phyloP scores from a whole-genome alignment of 2,888 invertebrate species.

The Eumacrocentrus americanus region DNA sequence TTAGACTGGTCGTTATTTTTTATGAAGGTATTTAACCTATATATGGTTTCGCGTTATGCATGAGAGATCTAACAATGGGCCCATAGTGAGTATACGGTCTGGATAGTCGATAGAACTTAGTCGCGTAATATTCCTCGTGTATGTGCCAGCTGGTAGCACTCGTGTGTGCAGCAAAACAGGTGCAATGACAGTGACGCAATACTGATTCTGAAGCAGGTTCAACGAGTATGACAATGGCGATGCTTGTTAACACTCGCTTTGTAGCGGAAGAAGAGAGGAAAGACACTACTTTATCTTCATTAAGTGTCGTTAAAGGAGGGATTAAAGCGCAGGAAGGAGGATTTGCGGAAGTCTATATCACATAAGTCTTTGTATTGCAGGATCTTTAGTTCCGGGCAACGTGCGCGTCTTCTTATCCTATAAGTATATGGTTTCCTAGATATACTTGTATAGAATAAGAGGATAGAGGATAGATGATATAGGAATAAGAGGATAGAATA shows the following conservation, averaged over 20 bases:
- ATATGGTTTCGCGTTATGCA: conserved; percentile 4
- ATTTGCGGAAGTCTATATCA: background rate
- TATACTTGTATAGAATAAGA: too few relatives aligned
- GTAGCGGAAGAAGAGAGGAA: background rate
- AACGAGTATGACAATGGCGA: conserved; percentile 8
- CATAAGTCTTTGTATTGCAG: background rate
- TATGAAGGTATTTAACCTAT: too few relatives aligned
- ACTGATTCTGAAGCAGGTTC: conserved; percentile 11
- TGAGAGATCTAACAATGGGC: conserved; percentile 1
- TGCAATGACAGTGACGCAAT: conserved; percentile 33
- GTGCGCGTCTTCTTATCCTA: too few relatives aligned
- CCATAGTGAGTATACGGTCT: background rate
- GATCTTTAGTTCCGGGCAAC: too few relatives aligned
- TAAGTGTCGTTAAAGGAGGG: background rate
- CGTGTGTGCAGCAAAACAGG: conserved; percentile 30
- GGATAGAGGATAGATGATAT: too few relatives aligned
- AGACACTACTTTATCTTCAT: background rate
- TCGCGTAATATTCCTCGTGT: background rate
- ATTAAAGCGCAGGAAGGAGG: background rate
- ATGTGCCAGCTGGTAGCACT: too few relatives aligned
- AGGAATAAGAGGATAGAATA: too few relatives aligned
- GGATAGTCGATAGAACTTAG: background rate
- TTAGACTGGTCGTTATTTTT: too few relatives aligned
- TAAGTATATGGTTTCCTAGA: too few relatives aligned
- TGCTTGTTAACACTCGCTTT: background rate